Evolutionary conservation across 1,140 invertebrate genomes (phyloP).

Genomic region (Hycleus phaleratus): DNA sequence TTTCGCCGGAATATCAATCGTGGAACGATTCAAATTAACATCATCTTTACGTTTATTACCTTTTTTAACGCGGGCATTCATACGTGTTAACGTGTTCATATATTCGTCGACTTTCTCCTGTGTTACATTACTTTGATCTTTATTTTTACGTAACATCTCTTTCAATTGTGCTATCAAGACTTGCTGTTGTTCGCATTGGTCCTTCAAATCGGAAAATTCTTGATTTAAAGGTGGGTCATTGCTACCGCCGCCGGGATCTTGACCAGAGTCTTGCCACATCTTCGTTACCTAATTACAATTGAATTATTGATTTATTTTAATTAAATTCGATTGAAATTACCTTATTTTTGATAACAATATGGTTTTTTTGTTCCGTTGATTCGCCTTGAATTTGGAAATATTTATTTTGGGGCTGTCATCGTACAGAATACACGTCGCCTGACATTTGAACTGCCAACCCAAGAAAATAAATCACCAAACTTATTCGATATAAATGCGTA

Average conservation of each 20-base stretch:
- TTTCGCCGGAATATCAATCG: constrained; percentile 38
- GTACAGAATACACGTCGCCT: background rate
- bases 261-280: constrained; percentile 31
- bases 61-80: constrained; percentile 33
- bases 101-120: constrained; percentile 40
- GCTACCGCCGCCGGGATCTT: constrained; percentile 31
- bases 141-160: constrained; percentile 37
- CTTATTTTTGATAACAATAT: constrained; percentile 10
- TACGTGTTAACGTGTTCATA: constrained; percentile 34
- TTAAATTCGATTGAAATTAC: background rate
- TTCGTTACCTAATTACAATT: constrained; percentile 10
- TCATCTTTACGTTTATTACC: constrained; percentile 23
- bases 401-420: constrained; percentile 4
- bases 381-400: constrained; percentile 2
- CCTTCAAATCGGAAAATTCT: constrained; percentile 36
- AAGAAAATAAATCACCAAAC: background rate
- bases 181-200: constrained; percentile 38
- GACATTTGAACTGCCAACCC: constrained; percentile 1
- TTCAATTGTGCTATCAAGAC: constrained; percentile 37
- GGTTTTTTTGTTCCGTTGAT: background rate
- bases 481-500: background rate
- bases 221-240: constrained; percentile 10
- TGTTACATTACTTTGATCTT: constrained; percentile 33
- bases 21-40: constrained; percentile 13
- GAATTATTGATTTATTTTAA: background rate